Percentiles rank a stretch among this genome's conserved stretches.
Evolutionary conservation across 2,888 invertebrate species (phyloP).

Genomic region (Clitarchus hookeri): DNA sequence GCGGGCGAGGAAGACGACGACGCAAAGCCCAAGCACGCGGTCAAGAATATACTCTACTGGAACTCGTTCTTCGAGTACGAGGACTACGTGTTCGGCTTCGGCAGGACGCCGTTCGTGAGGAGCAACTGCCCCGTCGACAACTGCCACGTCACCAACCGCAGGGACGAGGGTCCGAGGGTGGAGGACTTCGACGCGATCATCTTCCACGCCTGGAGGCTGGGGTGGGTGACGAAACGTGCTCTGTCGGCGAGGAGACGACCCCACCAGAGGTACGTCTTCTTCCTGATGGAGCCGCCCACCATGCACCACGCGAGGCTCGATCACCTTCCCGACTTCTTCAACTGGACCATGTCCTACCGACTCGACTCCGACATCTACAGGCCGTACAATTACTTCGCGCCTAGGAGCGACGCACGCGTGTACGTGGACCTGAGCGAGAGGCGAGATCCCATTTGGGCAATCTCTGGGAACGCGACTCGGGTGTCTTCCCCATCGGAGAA

Average conservation of each 20-base stretch:
- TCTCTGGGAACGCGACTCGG: neutral
- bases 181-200: conserved; percentile 59
- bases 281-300: conserved; percentile 57
- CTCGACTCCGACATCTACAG: conserved; percentile 68
- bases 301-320: conserved; percentile 44
- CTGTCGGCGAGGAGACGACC: conserved; percentile 52
- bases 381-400: conserved; percentile 61
- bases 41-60: conserved; percentile 48
- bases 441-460: neutral
- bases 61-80: conserved; percentile 50
- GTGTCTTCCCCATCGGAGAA: neutral
- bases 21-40: neutral
- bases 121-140: conserved; percentile 53
- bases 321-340: conserved; percentile 58
- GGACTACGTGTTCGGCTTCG: conserved; percentile 48
- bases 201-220: conserved; percentile 53
- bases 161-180: conserved; percentile 45
- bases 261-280: conserved; percentile 59
- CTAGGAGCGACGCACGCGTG: neutral
- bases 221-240: conserved; percentile 49
- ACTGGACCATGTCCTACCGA: conserved; percentile 72
- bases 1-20: neutral
- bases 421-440: neutral
- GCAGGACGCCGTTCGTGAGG: conserved; percentile 45
- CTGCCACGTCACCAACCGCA: conserved; percentile 52